Evolutionary conservation across 2,113 vertebrate species (phyloP).

Genomic region (Anarrhichthys ocellatus): DNA sequence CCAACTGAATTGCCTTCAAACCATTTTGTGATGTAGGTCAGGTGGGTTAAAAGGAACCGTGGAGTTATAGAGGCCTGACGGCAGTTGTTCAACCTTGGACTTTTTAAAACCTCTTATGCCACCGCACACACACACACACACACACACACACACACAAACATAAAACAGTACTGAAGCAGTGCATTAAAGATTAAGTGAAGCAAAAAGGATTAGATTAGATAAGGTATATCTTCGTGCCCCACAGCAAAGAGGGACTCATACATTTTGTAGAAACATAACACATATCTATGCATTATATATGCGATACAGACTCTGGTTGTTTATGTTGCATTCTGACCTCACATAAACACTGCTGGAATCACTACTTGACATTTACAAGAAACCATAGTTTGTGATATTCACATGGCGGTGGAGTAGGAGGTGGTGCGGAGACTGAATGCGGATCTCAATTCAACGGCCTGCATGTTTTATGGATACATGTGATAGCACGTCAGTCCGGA

Average conservation of each 20-base stretch:
- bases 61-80: neutral
- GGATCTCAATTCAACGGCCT: neutral
- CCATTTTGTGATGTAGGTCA: neutral
- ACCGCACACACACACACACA: neutral
- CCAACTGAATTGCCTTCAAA: neutral
- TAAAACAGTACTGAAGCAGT: neutral
- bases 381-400: neutral
- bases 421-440: neutral
- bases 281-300: neutral
- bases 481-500: neutral
- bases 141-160: conserved; percentile 14
- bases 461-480: neutral
- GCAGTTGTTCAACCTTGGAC: neutral
- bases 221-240: neutral
- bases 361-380: neutral
- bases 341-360: neutral
- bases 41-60: neutral
- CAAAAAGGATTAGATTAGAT: conserved; percentile 1
- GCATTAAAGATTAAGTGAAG: neutral
- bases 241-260: neutral
- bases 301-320: neutral
- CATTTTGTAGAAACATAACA: neutral
- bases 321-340: neutral
- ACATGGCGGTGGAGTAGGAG: neutral
- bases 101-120: neutral